These are phyloP conservation scores for Neotragus moschatus DNA, from an alignment of 2,113 vertebrate species.

Conservation along the genomic window DNA sequence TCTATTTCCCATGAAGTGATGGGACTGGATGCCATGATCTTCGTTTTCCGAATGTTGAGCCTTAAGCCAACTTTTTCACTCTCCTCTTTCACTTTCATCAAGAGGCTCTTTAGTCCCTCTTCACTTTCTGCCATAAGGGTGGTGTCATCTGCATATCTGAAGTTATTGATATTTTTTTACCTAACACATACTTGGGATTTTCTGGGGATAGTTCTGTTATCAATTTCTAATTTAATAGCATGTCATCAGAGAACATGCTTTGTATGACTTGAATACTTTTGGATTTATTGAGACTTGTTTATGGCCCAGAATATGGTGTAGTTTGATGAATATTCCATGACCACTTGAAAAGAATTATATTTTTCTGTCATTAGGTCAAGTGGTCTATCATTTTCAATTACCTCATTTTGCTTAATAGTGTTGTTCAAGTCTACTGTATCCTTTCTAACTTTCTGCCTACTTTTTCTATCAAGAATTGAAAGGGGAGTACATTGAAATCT, in stretches of 20 bases:
- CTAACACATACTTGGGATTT: slow-evolving; percentile 1
- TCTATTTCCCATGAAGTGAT: too few species aligned
- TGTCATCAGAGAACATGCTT: neutral
- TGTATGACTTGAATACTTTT: neutral
- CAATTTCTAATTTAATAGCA: neutral
- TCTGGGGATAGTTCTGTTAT: neutral
- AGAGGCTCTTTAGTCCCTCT: too few species aligned
- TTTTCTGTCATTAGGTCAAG: neutral
- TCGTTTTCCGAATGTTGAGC: too few species aligned
- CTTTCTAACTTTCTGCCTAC: neutral
- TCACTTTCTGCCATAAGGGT: too few species aligned
- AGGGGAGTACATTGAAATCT: neutral
- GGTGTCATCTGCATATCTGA: too few species aligned
- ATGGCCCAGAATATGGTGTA: neutral
- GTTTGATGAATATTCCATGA: neutral
- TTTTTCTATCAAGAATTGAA: neutral
- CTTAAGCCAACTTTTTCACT: too few species aligned
- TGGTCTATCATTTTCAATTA: neutral
- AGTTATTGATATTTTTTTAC: too few species aligned
- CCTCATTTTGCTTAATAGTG: neutral
- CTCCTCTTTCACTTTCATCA: too few species aligned
- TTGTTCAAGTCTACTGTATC: neutral
- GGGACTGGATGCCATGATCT: too few species aligned
- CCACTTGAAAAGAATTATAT: neutral
- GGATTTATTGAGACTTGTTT: neutral